Percentiles rank a stretch among this genome's conserved stretches.
Conservation (phyloP, 2,888 invertebrate species). For the Agrochola lychnidis region DNA sequence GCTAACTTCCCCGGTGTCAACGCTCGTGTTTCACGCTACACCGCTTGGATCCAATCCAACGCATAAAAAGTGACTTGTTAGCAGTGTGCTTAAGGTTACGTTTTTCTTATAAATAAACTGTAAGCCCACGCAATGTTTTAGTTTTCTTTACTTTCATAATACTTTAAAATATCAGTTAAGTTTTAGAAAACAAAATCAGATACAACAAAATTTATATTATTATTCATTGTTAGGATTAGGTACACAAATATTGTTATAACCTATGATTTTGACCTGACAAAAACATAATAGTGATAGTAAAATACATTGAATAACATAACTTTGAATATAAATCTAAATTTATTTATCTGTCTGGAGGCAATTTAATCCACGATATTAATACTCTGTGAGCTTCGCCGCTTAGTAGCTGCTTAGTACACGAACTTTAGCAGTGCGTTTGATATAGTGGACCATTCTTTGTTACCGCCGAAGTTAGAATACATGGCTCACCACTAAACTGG, state of each 20-base stretch:
- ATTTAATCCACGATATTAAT: too few relatives aligned
- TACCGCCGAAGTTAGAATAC: too few relatives aligned
- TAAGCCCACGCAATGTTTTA: not conserved
- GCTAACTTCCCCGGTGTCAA: conserved; percentile 77
- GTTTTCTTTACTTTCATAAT: not conserved
- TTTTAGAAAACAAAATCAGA: not conserved
- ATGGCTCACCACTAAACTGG: too few relatives aligned
- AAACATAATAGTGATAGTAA: not conserved
- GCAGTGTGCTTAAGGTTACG: not conserved
- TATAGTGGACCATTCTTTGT: too few relatives aligned
- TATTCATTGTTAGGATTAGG: not conserved
- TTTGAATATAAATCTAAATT: not conserved
- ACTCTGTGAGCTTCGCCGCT: too few relatives aligned
- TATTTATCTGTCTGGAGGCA: too few relatives aligned
- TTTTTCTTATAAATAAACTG: conserved; percentile 29
- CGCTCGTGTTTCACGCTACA: conserved; percentile 73
- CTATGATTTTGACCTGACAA: not conserved
- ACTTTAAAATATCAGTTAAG: not conserved
- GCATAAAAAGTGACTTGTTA: conserved; percentile 56
- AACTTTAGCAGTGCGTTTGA: too few relatives aligned
- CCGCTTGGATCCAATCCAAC: conserved; percentile 74
- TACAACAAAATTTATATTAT: too few relatives aligned
- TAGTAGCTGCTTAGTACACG: too few relatives aligned
- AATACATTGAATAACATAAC: not conserved
- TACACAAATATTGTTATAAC: not conserved